Evolutionary conservation across 2,113 vertebrate species (phyloP), one percentile per base, ranked within the genome.

Genomic region (Xiphophorus hellerii): DNA sequence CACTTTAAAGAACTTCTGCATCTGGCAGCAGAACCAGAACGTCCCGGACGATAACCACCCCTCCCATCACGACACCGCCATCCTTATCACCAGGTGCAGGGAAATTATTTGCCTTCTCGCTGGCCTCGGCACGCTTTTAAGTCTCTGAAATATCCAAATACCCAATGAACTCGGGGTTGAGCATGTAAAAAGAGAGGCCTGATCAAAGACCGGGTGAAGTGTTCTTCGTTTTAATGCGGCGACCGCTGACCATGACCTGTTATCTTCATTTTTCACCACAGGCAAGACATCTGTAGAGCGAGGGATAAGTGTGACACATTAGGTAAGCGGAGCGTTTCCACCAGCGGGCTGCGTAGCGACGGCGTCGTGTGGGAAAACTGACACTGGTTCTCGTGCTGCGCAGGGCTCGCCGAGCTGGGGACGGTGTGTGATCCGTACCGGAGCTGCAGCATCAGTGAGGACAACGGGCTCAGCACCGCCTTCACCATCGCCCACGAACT

Each of bases 401-500:
- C 86, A 99, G 98, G 98, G 85, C 95, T 99, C 78, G 98, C 98
- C 63, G 98, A 99, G 82, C 88, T 99, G 85, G 98, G 98, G 51
- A 99, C 98, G 2, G 96, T 99, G 58, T 99, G 98, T 82, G 98
- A 99, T 88, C 97, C 97, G 0, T 97, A 97, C 80, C 94, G 98
- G 87, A 99, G 98, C 91, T 99, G 98, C 89, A 99, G 97, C 48
- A 99, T 99, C 85, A 98, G 96, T 62, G 98, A 99, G 92, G 98
- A 99, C 78, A 99, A 96, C 0, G 98, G 98, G 66, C 89, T 99
- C 75, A 99, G 98, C 90, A 99, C 97, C 3, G 97, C 98, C 15
- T 99, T 99, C 91, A 99, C 98, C 27, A 97, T 99, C 66, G 97
- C 98, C 77, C 98, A 99, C 78, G 98, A 99, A 87, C 96, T 99